Base-by-base conservation (phyloP, 2,113 vertebrate species). In the Nycticorax nycticorax region DNA sequence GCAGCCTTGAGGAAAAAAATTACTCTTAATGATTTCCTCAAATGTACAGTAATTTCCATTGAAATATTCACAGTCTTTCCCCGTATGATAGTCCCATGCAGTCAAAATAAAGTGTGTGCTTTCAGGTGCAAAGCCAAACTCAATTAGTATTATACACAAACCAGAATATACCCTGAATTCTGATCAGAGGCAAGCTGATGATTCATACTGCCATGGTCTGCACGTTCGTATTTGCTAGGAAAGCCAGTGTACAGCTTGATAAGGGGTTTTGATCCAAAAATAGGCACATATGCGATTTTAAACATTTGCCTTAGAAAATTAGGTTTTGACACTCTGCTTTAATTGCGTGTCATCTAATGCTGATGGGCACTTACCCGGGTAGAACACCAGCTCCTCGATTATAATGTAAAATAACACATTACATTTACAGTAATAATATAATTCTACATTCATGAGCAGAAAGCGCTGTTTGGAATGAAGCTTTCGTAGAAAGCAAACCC, bases 181-280 rank as follows among this genome's bases (percentile, higher is more conserved):
- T 96, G 92, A 96, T 96, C 94, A 96, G 96, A 96, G 81, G 74
- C 87, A 93, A 86, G 94, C 84, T 91, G 96, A 93, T 97, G 97
- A 97, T 96, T 97, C 97, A 96, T 97, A 91, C 84, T 95, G 97
- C 96, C 92, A 83, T 89, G 94, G 91, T 96, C 89, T 93, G 86
- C 94, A 96, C 52, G 22, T 91, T 96, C 1, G 1, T 85, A 85
- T 96, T 96, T 96, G 84, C 92, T 92, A 91, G 92, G 77, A 95
- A 96, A 97, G 94, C 85, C 95, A 85, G 57, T 76, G 89, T 92
- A 92, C 1, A 4, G 87, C 76, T 50, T 89, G 94, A 97, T 96
- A 97, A 93, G 91, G 28, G 63, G 1, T 72, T 96, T 96, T 95
- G 89, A 94, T 92, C 94, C 81, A 96, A 94, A 97, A 97, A 96